phyloP scores from a whole-genome alignment of 2,113 vertebrate genomes.

The Phrynosoma blainvillii region DNA sequence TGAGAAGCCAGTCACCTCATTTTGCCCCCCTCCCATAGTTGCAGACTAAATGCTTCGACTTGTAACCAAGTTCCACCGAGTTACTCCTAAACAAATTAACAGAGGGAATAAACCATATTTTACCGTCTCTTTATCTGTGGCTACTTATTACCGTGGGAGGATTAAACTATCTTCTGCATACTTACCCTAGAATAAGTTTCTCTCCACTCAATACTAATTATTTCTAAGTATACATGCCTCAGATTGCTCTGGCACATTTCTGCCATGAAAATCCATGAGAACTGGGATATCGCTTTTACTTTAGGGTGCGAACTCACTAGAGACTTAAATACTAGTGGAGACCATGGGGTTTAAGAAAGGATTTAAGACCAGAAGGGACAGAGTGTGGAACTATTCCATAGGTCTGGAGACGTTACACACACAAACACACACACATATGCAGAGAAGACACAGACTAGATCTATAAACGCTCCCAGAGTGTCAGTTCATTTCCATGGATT shows the following conservation, averaged over 20 bases:
- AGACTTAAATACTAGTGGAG: neutral
- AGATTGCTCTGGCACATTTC: neutral
- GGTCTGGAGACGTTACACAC: neutral
- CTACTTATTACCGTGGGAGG: neutral
- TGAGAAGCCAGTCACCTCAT: too few species aligned
- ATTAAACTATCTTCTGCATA: neutral
- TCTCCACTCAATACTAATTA: neutral
- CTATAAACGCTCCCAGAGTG: neutral
- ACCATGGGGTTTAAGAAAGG: neutral
- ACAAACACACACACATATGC: neutral
- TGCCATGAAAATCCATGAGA: too few species aligned
- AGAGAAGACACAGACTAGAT: neutral
- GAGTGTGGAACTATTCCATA: neutral
- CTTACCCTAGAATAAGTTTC: neutral
- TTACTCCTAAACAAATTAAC: neutral
- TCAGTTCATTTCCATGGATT: constrained; percentile 40
- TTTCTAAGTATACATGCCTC: neutral
- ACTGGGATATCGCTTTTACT: too few species aligned
- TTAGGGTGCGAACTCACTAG: neutral
- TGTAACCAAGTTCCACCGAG: neutral
- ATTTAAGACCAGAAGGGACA: neutral
- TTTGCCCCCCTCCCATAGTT: neutral
- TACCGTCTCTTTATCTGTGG: too few species aligned
- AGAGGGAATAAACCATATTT: too few species aligned
- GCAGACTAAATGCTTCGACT: neutral